phyloP scores from a whole-genome alignment of 2,113 vertebrate genomes.

The Phyllopteryx taeniolatus region DNA sequence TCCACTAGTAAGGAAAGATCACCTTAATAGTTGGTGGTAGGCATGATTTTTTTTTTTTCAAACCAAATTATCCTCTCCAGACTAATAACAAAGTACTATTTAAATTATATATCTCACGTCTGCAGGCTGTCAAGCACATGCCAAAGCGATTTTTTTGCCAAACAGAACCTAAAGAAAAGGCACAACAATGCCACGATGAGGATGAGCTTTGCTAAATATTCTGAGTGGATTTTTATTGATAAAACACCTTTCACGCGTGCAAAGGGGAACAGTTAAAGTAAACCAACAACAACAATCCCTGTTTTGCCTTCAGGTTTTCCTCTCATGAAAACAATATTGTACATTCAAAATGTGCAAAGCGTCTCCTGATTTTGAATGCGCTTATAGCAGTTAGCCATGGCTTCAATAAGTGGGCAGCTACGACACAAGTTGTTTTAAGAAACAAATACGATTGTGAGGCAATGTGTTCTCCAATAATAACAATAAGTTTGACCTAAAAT shows the following conservation, averaged over 20 bases:
- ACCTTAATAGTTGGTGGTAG: not conserved
- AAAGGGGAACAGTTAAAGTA: not conserved
- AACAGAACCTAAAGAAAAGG: not conserved
- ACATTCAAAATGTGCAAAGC: not conserved
- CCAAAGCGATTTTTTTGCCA: not conserved
- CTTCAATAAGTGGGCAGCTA: not conserved
- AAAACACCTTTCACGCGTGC: not conserved
- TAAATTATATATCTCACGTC: not conserved
- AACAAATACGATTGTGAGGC: no score
- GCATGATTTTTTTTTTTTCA: not conserved
- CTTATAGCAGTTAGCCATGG: not conserved
- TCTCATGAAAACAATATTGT: not conserved
- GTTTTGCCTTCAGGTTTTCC: not conserved
- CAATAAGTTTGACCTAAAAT: slow-evolving; percentile 19
- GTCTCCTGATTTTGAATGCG: not conserved
- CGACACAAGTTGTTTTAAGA: not conserved
- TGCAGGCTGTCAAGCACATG: not conserved
- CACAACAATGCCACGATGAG: not conserved
- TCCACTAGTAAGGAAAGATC: not conserved
- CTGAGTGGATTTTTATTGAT: not conserved
- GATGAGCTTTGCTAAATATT: no score
- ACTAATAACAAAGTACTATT: not conserved
- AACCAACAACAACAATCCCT: not conserved
- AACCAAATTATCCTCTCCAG: not conserved
- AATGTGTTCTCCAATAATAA: not conserved